These are phyloP conservation scores for Orientallactaga bullata DNA, from an alignment of 2,113 vertebrate genomes.

Conservation along the genomic window DNA sequence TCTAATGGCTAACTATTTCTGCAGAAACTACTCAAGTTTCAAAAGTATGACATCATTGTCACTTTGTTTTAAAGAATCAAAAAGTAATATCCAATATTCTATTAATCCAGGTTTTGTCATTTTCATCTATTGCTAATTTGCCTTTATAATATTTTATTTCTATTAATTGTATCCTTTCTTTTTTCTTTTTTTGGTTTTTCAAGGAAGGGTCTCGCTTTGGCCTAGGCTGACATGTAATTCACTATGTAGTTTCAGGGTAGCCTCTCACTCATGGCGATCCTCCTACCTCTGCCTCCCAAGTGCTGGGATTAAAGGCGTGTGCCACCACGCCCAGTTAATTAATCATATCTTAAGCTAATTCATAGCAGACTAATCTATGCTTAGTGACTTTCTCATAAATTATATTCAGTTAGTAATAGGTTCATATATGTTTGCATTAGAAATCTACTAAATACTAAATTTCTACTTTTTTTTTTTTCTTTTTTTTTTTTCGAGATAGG, in stretches of 20 bases:
- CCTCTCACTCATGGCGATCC: too few relatives aligned
- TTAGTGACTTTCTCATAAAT: constrained; percentile 17
- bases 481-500: too few relatives aligned
- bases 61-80: constrained; percentile 30
- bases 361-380: not conserved
- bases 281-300: too few relatives aligned
- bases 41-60: not conserved
- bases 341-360: not conserved
- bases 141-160: constrained; percentile 24
- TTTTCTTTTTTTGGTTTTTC: too few relatives aligned
- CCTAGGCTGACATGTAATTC: too few relatives aligned
- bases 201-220: too few relatives aligned
- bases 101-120: constrained; percentile 7
- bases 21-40: not conserved
- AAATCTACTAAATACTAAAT: constrained; percentile 11
- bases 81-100: constrained; percentile 15
- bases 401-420: constrained; percentile 20
- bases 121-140: not conserved
- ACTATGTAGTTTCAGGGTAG: too few relatives aligned
- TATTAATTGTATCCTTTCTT: not conserved
- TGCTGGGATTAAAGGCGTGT: too few relatives aligned
- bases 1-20: not conserved
- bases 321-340: too few relatives aligned
- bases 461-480: not conserved
- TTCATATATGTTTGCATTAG: constrained; percentile 42